Percentiles rank a stretch among this genome's conserved stretches.
These are phyloP conservation scores for Eucriotettix oculatus DNA, from an alignment of 2,888 invertebrate species.

Conservation along the genomic window DNA sequence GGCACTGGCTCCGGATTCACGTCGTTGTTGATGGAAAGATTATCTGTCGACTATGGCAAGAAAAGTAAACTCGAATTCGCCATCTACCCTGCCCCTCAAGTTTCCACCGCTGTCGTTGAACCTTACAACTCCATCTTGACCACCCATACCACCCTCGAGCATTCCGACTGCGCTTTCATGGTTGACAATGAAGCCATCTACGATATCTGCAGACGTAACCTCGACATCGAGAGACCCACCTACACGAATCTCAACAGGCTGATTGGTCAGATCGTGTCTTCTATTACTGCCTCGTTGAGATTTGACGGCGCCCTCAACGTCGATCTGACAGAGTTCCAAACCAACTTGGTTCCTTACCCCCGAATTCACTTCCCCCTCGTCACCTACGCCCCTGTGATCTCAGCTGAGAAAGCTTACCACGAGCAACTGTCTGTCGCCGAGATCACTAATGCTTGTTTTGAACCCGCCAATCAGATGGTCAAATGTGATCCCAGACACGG, in stretches of 20 bases:
- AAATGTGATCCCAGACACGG: conserved; percentile 87
- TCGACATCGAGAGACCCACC: conserved; percentile 39
- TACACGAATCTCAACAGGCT: conserved; percentile 43
- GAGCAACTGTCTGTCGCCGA: conserved; percentile 82
- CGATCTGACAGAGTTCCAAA: conserved; percentile 44
- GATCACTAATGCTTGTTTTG: conserved; percentile 91
- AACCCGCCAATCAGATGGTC: conserved; percentile 91
- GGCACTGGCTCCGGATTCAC: conserved; percentile 42
- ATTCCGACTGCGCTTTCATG: conserved; percentile 47
- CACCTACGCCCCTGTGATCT: conserved; percentile 35
- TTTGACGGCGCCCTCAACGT: conserved; percentile 45
- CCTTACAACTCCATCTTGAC: conserved; percentile 42
- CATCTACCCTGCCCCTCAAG: conserved; percentile 82
- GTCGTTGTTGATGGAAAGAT: conserved; percentile 38
- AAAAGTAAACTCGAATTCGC: conserved; percentile 53
- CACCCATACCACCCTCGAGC: conserved; percentile 42
- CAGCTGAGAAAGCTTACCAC: conserved; percentile 88
- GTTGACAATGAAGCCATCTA: conserved; percentile 33
- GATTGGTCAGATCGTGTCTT: conserved; percentile 40
- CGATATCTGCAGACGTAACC: conserved; percentile 39
- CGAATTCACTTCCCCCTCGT: conserved; percentile 43
- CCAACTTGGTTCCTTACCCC: conserved; percentile 42
- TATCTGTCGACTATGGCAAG: conserved; percentile 41
- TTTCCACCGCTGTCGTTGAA: conserved; percentile 28
- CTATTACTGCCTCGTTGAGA: conserved; percentile 39